phyloP scores from a whole-genome alignment of 2,888 invertebrate species.

The Mythimna pallens region DNA sequence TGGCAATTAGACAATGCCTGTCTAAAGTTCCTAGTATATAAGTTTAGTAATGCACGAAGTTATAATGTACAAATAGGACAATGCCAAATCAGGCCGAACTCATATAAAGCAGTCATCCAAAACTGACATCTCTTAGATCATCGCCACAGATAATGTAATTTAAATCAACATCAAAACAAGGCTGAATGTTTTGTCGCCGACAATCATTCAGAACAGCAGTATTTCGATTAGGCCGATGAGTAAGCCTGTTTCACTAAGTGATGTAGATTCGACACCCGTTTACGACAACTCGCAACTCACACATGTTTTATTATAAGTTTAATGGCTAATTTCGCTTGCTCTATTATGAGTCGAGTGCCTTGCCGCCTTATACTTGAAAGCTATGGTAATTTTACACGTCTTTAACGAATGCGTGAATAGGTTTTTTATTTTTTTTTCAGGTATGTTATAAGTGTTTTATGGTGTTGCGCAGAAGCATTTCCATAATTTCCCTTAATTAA shows the following conservation, averaged over 20 bases:
- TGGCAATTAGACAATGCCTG: neutral
- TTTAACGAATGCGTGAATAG: conserved; percentile 60
- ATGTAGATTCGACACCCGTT: conserved; percentile 51
- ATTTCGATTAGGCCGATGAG: conserved; percentile 43
- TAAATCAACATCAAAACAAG: conserved; percentile 37
- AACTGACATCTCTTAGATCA: conserved; percentile 21
- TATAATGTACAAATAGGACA: neutral
- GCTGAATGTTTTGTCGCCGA: conserved; percentile 24
- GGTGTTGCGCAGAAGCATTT: conserved; percentile 40
- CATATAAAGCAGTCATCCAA: neutral
- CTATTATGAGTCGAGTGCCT: conserved; percentile 56
- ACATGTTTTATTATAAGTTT: conserved; percentile 54
- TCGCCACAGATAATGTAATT: conserved; percentile 34
- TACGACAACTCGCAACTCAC: conserved; percentile 38
- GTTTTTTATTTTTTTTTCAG: conserved; percentile 52
- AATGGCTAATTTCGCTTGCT: conserved; percentile 52
- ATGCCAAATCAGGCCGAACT: neutral
- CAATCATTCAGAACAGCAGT: conserved; percentile 43
- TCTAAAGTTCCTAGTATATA: neutral
- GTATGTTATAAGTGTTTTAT: conserved; percentile 48
- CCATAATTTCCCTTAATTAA: conserved; percentile 4
- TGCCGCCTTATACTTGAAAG: conserved; percentile 72
- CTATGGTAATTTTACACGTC: conserved; percentile 79
- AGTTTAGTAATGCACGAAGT: neutral
- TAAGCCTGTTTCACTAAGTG: conserved; percentile 54